Conservation (phyloP, 2,797 vertebrate genomes). For the Helostoma temminkii region DNA sequence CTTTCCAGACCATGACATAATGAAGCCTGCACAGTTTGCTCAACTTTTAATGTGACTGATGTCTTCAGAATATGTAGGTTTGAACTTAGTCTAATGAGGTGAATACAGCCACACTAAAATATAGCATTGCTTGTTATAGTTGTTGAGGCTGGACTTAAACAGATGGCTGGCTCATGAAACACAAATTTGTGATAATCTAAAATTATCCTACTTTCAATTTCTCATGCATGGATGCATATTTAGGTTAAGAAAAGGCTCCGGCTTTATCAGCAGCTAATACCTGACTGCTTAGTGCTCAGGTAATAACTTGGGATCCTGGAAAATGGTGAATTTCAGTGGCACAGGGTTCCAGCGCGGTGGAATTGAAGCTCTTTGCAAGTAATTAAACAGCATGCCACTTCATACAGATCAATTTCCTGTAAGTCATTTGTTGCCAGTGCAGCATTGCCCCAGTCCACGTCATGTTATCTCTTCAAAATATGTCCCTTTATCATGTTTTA, state of each 20-base stretch:
- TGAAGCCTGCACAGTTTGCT: slow-evolving; percentile 40
- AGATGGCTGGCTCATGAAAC: slow-evolving; percentile 73
- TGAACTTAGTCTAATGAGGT: slow-evolving; percentile 28
- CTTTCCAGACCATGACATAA: slow-evolving; percentile 57
- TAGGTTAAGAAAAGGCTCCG: slow-evolving; percentile 55
- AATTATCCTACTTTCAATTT: slow-evolving; percentile 75
- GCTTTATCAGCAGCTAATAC: slow-evolving; percentile 73
- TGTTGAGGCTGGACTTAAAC: slow-evolving; percentile 52
- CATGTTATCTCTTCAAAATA: slow-evolving; percentile 81
- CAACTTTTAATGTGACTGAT: slow-evolving; percentile 46
- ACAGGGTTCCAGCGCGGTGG: slow-evolving; percentile 69
- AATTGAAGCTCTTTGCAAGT: slow-evolving; percentile 79
- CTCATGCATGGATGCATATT: slow-evolving; percentile 57
- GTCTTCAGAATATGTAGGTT: slow-evolving; percentile 25
- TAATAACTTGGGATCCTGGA: slow-evolving; percentile 74
- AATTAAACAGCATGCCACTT: slow-evolving; percentile 83
- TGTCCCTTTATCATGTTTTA: slow-evolving; percentile 81
- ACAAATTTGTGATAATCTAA: slow-evolving; percentile 73
- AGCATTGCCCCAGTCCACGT: slow-evolving; percentile 61
- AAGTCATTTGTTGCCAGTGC: slow-evolving; percentile 72
- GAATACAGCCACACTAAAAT: slow-evolving; percentile 43
- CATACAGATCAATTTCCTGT: slow-evolving; percentile 81
- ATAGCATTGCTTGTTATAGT: slow-evolving; percentile 34
- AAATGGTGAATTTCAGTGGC: slow-evolving; percentile 66
- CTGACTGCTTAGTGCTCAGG: slow-evolving; percentile 68